Evolutionary conservation across 2,888 invertebrate species (phyloP), one percentile per base, ranked within the genome.

Genomic region (Apocheima hispidaria): DNA sequence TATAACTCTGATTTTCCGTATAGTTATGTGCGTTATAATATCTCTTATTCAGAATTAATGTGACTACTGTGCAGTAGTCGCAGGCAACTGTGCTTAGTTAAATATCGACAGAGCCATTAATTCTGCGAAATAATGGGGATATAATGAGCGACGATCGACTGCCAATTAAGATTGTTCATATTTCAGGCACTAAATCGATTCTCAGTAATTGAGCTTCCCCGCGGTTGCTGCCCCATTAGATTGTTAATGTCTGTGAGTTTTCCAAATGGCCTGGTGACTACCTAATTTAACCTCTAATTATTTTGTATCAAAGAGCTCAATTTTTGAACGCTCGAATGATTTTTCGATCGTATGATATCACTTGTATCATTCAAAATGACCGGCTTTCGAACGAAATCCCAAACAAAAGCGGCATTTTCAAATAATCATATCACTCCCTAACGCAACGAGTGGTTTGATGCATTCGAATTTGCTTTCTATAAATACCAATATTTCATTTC

Each of bases 81-180:
- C n/a, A 5, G 26, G 23, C n/a, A 38, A 56, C 62, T 64, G 57
- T 53, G 53, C 54, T 52, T 58, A 63, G 66, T 64, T 46, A 46
- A 54, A 51, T 66, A 61, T 30, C 46, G 41, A 21, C 46, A 14
- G 48, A 67, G 74, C 72, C 74, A 80, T 83, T 76, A 74, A 78
- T 72, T 74, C 67, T 74, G 68, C 69, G 64, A 62, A 64, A 72
- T 79, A 82, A 84, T 82, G 75, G 79, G 71, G 69, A 70, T 72
- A 72, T 83, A 84, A 83, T 86, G 77, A 79, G 77, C 67, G 65
- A 67, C 73, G 72, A 81, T 82, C 72, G 72, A 70, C 69, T 63
- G 46, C 69, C 78, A 77, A 82, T 84, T 82, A 83, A 58, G 59
- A 60, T 65, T 21, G 60, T 61, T 75, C 71, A 73, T 82, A 75